Evolutionary conservation across 2,888 invertebrate genomes (phyloP), one percentile per base, ranked within the genome.

Genomic region (Dynastes grantii): DNA sequence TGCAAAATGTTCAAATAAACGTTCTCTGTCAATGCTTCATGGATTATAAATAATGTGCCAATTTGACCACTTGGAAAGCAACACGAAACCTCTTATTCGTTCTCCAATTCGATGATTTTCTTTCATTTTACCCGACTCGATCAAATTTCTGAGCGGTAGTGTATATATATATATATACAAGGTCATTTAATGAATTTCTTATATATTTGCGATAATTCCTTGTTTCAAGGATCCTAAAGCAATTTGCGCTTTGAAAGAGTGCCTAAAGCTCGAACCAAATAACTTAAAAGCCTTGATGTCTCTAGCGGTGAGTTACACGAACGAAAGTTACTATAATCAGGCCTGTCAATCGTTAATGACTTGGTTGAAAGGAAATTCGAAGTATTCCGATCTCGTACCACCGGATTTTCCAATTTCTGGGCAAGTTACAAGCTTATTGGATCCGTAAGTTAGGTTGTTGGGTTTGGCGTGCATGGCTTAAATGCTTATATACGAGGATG

Each of bases 251-350:
- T 90, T 99, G 45, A 95, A 95, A 86, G 95, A 94, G 88, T 97
- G 97, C 79, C 87, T 97, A 68, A 92, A 93, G 78, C 87, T 98
- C 76, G 93, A 96, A 80, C 95, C 97, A 0, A 90, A 92, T 9
- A 97, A 98, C 88, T 89, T 95, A 70, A 92, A 92, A 81, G 98
- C 97, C 0, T 91, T 98, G 76, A 96, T 98, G 93, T 94, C 96
- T 0, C 90, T 99, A 76, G 97, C 98, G 51, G 97, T 98, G 22
- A 96, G 97, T 83, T 97, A 97, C 85, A 98, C 99, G 5, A 99
- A 99, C 89, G 99, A 99, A 90, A 96, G 96, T 81, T 93, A 96
- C 88, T 95, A 97, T 83, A 95, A 94, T 85, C 95, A 95, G 89
- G 98, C 99, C 2, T 95, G 97, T 83, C 92, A 93, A 81, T 92